Evolutionary conservation across 2,113 vertebrate species (phyloP).

Genomic region (Cyprinodon brontotheroides): DNA sequence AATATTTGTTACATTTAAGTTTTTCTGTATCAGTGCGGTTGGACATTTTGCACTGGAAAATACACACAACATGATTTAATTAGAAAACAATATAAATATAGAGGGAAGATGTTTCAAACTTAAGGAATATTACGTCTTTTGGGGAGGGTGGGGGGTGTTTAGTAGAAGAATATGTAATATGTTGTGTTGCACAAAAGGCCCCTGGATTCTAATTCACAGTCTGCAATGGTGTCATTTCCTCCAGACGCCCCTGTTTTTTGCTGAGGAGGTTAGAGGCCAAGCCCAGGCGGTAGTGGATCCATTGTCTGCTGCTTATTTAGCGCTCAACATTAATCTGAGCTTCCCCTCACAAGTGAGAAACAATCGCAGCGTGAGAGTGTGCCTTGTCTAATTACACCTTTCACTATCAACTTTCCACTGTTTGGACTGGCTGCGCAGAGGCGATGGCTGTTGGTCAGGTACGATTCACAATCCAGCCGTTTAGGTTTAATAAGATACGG

Average conservation of each 20-base stretch:
- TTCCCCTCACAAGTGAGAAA: constrained; percentile 63
- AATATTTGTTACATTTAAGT: not conserved
- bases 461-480: constrained; percentile 2
- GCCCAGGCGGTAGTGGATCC: constrained; percentile 54
- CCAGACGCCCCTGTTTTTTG: constrained; percentile 57
- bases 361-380: constrained; percentile 63
- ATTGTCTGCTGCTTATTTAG: constrained; percentile 70
- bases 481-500: not conserved
- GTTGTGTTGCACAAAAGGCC: constrained; percentile 29
- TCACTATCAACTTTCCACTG: constrained; percentile 62
- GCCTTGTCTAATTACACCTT: constrained; percentile 66
- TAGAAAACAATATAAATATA: no score
- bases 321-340: constrained; percentile 68
- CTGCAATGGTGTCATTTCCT: constrained; percentile 69
- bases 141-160: not conserved
- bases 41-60: constrained; percentile 24
- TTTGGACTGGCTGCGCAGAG: constrained; percentile 23
- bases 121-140: not conserved
- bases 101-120: not conserved
- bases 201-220: constrained; percentile 57
- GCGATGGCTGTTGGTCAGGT: constrained; percentile 17
- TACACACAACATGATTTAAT: not conserved
- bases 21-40: constrained; percentile 9
- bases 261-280: constrained; percentile 72
- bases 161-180: not conserved